These are phyloP conservation scores for Chaunax sp. DNA, from an alignment of 2,797 vertebrate species.

Conservation along the genomic window DNA sequence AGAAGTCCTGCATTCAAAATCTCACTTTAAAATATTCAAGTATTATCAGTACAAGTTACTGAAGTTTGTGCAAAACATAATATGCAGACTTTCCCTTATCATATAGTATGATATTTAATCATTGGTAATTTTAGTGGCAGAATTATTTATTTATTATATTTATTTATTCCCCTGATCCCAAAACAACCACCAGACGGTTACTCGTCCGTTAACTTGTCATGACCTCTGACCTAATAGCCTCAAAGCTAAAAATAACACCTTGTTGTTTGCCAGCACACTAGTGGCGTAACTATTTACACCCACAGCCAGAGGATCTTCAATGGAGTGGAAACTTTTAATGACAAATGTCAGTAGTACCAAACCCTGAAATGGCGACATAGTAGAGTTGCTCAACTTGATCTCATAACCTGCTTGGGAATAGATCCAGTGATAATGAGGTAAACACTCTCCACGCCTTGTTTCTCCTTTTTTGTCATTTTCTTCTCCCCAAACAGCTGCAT, in stretches of 20 bases:
- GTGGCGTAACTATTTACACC: background rate
- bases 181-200: constrained; percentile 7
- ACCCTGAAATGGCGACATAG: constrained; percentile 1
- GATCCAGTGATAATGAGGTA: too few species aligned
- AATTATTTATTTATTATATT: too few species aligned
- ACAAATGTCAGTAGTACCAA: background rate
- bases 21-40: background rate
- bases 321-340: constrained; percentile 1
- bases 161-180: constrained; percentile 12
- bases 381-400: constrained; percentile 21
- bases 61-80: background rate
- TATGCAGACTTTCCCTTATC: background rate
- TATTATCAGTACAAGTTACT: background rate
- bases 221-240: too few species aligned
- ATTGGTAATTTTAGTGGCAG: too few species aligned
- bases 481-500: background rate
- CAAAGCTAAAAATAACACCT: background rate
- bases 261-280: background rate
- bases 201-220: too few species aligned
- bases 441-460: too few species aligned
- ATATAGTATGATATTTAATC: too few species aligned
- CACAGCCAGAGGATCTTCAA: constrained; percentile 1
- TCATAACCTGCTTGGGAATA: constrained; percentile 5
- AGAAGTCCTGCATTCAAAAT: background rate
- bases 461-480: background rate